Base-by-base conservation (phyloP, 1,140 invertebrate species). In the Drosophila lini region DNA sequence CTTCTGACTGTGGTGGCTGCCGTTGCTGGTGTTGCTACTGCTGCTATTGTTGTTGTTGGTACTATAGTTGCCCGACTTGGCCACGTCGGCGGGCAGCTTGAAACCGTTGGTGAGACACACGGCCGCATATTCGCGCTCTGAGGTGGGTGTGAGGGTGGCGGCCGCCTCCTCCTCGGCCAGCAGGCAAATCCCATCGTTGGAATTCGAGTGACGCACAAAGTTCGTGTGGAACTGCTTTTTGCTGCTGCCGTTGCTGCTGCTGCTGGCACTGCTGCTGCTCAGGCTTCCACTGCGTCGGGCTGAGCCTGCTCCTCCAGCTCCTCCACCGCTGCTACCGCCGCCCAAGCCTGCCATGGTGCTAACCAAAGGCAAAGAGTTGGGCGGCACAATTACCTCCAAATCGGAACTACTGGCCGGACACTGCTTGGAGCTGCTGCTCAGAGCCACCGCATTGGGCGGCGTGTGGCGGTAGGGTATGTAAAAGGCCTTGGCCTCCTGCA, bases 181-280 rank as follows among this genome's bases (percentile, higher is more conserved):
- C 62, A 91, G 45, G 55, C 90, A 91, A 48, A 91, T 91, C n/a
- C 86, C 90, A 60, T 91, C 90, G 45, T 89, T 91, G 63, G 90
- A 91, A 58, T 91, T 91, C 40, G 90, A 91, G 57, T 91, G 90
- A 25, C 91, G 80, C 22, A 85, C 62, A 48, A 90, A 91, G 70
- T 91, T 91, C 9, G 86, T 84, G 67, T 91, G 81, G 34, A 90
- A 91, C 74, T 90, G 88, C 41, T 89, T 88, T 25, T 84, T 91
- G 55, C 78, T 82, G 69, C 76, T 80, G 48, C 71, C 74, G 42
- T 78, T 83, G 70, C 75, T 91, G 74, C 70, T 80, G 58, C 78
- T 86, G 53, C 88, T 79, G 71, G 74, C 82, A 52, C 90, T 91
- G 64, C 88, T 81, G 69, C 84, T 91, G 68, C 90, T 91, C 55